Evolutionary conservation across 1,140 invertebrate genomes (phyloP).

Genomic region (Drosophila persimilis): DNA sequence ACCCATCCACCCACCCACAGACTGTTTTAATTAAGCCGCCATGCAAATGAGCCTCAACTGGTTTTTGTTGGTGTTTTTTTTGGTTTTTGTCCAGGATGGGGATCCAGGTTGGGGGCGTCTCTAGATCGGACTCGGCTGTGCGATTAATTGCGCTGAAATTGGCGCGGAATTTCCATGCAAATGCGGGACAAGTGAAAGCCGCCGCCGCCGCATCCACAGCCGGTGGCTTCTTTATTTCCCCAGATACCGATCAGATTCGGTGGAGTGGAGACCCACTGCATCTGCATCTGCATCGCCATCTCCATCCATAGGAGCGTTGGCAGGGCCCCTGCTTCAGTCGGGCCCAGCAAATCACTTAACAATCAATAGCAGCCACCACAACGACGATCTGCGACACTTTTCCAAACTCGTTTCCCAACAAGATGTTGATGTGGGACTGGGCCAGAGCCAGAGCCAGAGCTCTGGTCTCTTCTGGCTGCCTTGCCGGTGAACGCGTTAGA

Average conservation of each 20-base stretch:
- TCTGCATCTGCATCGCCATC: conserved; percentile 5
- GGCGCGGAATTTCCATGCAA: conserved; percentile 71
- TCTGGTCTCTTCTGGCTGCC: conserved; percentile 38
- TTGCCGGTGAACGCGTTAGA: conserved; percentile 67
- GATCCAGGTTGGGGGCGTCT: conserved; percentile 46
- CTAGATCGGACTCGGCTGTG: conserved; percentile 66
- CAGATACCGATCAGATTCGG: conserved; percentile 50
- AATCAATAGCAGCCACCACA: conserved; percentile 62
- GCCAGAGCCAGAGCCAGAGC: conserved; percentile 45
- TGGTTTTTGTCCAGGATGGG: conserved; percentile 35
- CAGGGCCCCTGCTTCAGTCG: conserved; percentile 33
- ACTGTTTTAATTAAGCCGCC: conserved; percentile 78
- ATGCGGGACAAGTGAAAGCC: conserved; percentile 74
- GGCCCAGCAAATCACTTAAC: conserved; percentile 70
- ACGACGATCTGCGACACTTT: conserved; percentile 74
- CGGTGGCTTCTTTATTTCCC: conserved; percentile 67
- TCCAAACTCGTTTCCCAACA: conserved; percentile 69
- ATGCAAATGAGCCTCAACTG: conserved; percentile 69
- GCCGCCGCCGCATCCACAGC: conserved; percentile 29
- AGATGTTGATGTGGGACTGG: conserved; percentile 47
- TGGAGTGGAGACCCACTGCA: conserved; percentile 1
- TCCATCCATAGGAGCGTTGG: conserved; percentile 10
- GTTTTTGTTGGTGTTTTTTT: conserved; percentile 8
- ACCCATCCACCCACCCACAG: conserved; percentile 62
- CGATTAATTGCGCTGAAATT: conserved; percentile 78